phyloP scores from a whole-genome alignment of 2,888 invertebrate genomes.

The Leptopilina myrica region DNA sequence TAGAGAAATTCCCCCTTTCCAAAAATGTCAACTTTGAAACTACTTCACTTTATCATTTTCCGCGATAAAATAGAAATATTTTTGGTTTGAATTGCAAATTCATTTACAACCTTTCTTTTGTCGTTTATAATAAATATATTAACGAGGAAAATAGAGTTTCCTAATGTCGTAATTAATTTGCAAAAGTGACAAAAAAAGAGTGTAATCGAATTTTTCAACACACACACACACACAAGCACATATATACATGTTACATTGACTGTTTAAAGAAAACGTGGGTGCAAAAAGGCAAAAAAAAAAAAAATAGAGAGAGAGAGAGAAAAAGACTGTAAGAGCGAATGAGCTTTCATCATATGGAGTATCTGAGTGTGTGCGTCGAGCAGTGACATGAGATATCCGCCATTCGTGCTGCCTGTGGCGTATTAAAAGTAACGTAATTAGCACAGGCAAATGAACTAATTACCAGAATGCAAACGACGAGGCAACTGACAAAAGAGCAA shows the following conservation, averaged over 20 bases:
- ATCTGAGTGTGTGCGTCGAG: conserved; percentile 18
- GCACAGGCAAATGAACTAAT: conserved; percentile 74
- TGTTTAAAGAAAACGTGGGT: neutral
- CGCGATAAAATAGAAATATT: too few relatives aligned
- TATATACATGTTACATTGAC: too few relatives aligned
- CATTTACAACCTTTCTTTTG: too few relatives aligned
- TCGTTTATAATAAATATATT: too few relatives aligned
- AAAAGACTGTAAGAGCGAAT: conserved; percentile 23
- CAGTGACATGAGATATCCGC: conserved; percentile 30
- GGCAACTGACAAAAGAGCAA: conserved; percentile 66
- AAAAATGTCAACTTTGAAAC: too few relatives aligned
- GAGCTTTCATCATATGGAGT: conserved; percentile 32
- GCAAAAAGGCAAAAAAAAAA: neutral
- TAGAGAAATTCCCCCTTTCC: too few relatives aligned
- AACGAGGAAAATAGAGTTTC: neutral
- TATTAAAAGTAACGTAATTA: conserved; percentile 71
- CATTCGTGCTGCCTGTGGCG: conserved; percentile 40
- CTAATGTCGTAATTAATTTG: neutral
- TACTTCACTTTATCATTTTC: too few relatives aligned
- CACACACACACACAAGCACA: too few relatives aligned
- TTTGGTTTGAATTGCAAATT: too few relatives aligned
- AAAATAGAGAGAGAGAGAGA: conserved; percentile 2
- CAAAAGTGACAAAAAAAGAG: neutral
- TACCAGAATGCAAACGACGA: conserved; percentile 71
- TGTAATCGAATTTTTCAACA: conserved; percentile 8